Base-by-base conservation (phyloP, 2,797 vertebrate genomes). In the Microcaecilia unicolor region DNA sequence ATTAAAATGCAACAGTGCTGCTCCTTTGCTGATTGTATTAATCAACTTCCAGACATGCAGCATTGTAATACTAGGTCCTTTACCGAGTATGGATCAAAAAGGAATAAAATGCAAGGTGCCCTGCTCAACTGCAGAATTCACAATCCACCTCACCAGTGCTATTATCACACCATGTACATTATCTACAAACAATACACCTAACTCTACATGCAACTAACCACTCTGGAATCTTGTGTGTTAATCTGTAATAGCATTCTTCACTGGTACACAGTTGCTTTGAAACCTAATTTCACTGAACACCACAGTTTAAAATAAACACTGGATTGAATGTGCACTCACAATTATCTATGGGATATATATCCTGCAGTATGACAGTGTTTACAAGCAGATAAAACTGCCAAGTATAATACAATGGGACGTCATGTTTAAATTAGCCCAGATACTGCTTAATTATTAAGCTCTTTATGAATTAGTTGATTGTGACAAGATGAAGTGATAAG, bases 231-330 rank as follows among this genome's bases (percentile, higher is more conserved):
- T 8, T 7, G 21, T n/a, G n/a, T 15, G 16, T 18, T 18, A 15
- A 10, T 7, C 15, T 35, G 25, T 25, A 10, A n/a, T 4, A 6
- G 16, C 33, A 30, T 44, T 31, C 14, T 18, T 25, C 14, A 12
- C 13, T 33, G 4, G 33, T 15, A 27, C 24, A 8, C 23, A 4
- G 41, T 44, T 16, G 14, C 41, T 15, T 13, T 6, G 27, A 11
- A 31, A 12, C 15, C 44, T 33, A 44, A 44, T 44, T 16, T 44
- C n/a, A 20, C 19, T 14, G 22, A n/a, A n/a, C n/a, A n/a, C n/a
- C n/a, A n/a, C n/a, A n/a, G n/a, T n/a, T n/a, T n/a, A n/a, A n/a
- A n/a, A n/a, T n/a, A n/a, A n/a, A n/a, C n/a, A n/a, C n/a, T n/a
- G n/a, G n/a, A n/a, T n/a, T n/a, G n/a, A n/a, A n/a, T n/a, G n/a